Evolutionary conservation across 2,113 vertebrate genomes (phyloP).

Genomic region (Apaloderma vittatum): DNA sequence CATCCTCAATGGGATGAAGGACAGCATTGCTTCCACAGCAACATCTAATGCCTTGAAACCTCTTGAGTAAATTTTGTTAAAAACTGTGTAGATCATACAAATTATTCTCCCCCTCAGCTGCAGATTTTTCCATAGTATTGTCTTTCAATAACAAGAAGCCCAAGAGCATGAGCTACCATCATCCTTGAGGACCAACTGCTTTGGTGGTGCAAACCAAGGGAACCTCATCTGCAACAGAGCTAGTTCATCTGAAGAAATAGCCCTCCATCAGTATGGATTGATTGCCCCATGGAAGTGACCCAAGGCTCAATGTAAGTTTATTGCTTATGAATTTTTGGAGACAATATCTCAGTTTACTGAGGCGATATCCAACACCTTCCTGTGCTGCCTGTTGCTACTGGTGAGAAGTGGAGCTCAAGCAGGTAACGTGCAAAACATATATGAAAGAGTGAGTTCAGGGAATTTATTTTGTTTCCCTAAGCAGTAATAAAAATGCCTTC

Average conservation of each 20-base stretch:
- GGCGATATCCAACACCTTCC: neutral
- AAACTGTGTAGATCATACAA: neutral
- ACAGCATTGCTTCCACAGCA: neutral
- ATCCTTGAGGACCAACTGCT: neutral
- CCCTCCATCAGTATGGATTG: rapidly evolving
- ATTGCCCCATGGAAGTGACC: neutral
- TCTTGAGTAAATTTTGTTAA: neutral
- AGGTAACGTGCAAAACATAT: neutral
- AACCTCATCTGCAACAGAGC: neutral
- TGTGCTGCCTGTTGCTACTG: neutral
- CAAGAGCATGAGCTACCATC: neutral
- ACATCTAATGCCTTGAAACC: neutral
- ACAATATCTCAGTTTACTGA: neutral
- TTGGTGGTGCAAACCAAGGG: neutral
- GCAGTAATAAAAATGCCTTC: neutral
- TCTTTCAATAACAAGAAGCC: neutral
- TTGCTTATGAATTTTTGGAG: neutral
- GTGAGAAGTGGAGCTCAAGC: neutral
- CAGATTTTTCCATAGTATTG: neutral
- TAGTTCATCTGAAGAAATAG: neutral
- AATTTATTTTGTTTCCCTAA: neutral
- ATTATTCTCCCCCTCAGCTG: neutral
- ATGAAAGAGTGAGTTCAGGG: rapidly evolving
- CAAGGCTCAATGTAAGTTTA: neutral
- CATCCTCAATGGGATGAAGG: neutral